A percentile compares a stretch with the other conserved stretches of the same genome.
Evolutionary conservation across 1,140 invertebrate species (phyloP).

Genomic region (Calycopis cecrops): DNA sequence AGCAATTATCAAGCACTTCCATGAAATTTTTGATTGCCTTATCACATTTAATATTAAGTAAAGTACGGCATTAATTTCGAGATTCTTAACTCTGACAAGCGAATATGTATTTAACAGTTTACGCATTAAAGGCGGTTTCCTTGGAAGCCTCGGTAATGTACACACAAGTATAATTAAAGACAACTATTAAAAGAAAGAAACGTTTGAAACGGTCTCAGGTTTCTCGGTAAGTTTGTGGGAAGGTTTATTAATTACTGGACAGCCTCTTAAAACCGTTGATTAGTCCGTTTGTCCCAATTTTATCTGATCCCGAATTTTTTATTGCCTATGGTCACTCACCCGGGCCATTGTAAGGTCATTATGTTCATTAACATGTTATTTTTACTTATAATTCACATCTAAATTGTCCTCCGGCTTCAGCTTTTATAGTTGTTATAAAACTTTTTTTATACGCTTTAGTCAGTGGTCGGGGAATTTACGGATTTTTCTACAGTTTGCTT

Average conservation of each 20-base stretch:
- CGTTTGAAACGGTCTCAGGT: slow-evolving; percentile 32
- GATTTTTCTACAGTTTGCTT: no score
- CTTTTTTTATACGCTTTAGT: slow-evolving; percentile 6
- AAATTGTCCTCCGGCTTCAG: slow-evolving; percentile 8
- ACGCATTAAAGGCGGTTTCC: slow-evolving; percentile 8
- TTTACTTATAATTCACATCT: slow-evolving; percentile 3
- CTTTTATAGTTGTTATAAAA: slow-evolving; percentile 11
- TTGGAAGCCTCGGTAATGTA: slow-evolving; percentile 19
- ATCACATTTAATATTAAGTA: slow-evolving; percentile 8
- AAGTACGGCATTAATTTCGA: slow-evolving; percentile 10
- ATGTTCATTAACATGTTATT: slow-evolving; percentile 15
- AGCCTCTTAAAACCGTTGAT: slow-evolving; percentile 25
- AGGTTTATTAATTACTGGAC: slow-evolving; percentile 46
- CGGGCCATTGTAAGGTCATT: slow-evolving; percentile 12
- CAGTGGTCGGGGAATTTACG: background rate
- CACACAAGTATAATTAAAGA: slow-evolving; percentile 35
- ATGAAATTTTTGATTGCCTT: slow-evolving; percentile 9
- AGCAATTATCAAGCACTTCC: slow-evolving; percentile 9
- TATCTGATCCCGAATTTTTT: slow-evolving; percentile 28
- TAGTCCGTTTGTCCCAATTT: slow-evolving; percentile 29
- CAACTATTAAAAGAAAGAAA: slow-evolving; percentile 41
- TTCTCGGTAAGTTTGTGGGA: slow-evolving; percentile 47
- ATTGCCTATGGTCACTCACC: slow-evolving; percentile 17
- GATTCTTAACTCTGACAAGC: background rate
- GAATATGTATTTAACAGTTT: background rate